Evolutionary conservation across 2,888 invertebrate genomes (phyloP).

Genomic region (Xylota segnis): DNA sequence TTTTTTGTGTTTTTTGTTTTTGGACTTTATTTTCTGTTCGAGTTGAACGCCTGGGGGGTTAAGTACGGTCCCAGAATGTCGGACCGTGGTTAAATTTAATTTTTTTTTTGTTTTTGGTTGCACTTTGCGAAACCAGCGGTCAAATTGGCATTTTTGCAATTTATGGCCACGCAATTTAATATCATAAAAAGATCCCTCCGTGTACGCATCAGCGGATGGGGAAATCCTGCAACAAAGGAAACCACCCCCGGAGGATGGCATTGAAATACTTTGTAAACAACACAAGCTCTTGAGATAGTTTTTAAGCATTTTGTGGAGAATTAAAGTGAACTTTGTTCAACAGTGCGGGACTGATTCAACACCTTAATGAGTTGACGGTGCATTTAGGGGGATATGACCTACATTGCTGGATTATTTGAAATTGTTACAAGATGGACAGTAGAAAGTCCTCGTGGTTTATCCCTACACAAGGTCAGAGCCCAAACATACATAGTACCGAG

Average conservation of each 20-base stretch:
- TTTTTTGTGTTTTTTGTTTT: background rate
- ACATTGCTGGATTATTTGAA: too few relatives aligned
- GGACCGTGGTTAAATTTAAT: conserved; percentile 16
- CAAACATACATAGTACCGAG: too few relatives aligned
- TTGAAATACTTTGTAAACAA: conserved; percentile 1
- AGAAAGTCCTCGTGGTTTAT: too few relatives aligned
- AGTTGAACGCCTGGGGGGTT: conserved; percentile 16
- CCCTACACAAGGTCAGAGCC: too few relatives aligned
- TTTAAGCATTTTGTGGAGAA: background rate
- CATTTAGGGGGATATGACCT: too few relatives aligned
- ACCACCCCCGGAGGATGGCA: background rate
- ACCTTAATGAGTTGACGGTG: too few relatives aligned
- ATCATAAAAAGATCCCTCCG: background rate
- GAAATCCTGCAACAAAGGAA: background rate
- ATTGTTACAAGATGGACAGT: too few relatives aligned
- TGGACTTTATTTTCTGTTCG: background rate
- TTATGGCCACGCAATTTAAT: conserved; percentile 8
- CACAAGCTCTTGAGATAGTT: background rate
- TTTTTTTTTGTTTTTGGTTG: conserved; percentile 13
- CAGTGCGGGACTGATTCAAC: too few relatives aligned
- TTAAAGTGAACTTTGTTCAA: too few relatives aligned
- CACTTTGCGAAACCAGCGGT: conserved; percentile 32
- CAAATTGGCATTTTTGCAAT: conserved; percentile 30
- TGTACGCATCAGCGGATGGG: background rate
- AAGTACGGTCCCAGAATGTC: conserved; percentile 16